phyloP scores from a whole-genome alignment of 2,113 vertebrate genomes.

The Salvelinus namaycush region DNA sequence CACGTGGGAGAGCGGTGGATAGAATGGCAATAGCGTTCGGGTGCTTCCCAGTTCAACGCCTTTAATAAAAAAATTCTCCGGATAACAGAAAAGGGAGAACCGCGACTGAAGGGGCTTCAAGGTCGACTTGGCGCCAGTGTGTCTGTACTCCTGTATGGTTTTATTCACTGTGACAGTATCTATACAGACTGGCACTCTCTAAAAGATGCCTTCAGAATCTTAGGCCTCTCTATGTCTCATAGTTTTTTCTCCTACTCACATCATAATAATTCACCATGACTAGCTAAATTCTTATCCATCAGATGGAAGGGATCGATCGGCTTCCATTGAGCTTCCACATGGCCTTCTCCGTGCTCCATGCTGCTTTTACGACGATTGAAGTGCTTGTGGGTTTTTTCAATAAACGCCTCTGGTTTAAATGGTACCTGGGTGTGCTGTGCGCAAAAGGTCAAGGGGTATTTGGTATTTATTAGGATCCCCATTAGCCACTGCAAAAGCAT shows the following conservation, averaged over 20 bases:
- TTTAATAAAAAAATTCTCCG: slow-evolving; percentile 29
- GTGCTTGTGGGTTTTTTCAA: slow-evolving; percentile 39
- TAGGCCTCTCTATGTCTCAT: slow-evolving; percentile 21
- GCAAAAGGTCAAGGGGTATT: slow-evolving; percentile 38
- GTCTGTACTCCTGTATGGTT: slow-evolving; percentile 7
- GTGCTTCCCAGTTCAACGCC: slow-evolving; percentile 34
- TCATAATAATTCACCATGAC: not conserved
- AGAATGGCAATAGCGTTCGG: slow-evolving; percentile 26
- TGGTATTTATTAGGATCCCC: not conserved
- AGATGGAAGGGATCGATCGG: slow-evolving; percentile 31
- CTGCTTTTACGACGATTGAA: slow-evolving; percentile 40
- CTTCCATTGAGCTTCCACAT: slow-evolving; percentile 41
- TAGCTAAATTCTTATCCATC: not conserved
- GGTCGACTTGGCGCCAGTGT: not conserved
- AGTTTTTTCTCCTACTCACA: not conserved
- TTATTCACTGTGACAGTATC: not conserved
- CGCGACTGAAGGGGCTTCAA: slow-evolving; percentile 17
- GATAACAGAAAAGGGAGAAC: slow-evolving; percentile 27
- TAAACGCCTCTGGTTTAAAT: slow-evolving; percentile 53
- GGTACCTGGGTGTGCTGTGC: slow-evolving; percentile 21
- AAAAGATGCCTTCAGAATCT: slow-evolving; percentile 24
- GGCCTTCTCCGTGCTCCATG: slow-evolving; percentile 23
- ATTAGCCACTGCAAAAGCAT: too few relatives aligned
- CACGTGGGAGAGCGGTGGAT: slow-evolving; percentile 34
- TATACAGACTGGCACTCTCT: slow-evolving; percentile 22